These are phyloP conservation scores for Samia ricini DNA, from an alignment of 1,140 invertebrate genomes.

Conservation along the genomic window DNA sequence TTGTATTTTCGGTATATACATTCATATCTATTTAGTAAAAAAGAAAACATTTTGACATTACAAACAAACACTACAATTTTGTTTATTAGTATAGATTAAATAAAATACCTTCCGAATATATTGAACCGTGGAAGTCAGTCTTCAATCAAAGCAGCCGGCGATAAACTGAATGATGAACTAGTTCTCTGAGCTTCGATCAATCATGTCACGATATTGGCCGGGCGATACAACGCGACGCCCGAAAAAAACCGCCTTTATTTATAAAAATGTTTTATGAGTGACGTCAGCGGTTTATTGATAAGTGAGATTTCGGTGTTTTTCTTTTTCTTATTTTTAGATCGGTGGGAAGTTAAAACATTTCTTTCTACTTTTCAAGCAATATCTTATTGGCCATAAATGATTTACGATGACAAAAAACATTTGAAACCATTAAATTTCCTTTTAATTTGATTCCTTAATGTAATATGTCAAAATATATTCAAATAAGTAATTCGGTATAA, in stretches of 20 bases:
- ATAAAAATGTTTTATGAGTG: slow-evolving; percentile 1
- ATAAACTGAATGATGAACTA: slow-evolving; percentile 8
- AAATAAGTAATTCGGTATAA: no score
- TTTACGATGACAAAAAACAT: no score
- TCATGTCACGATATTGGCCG: slow-evolving; percentile 7
- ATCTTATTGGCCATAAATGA: background rate
- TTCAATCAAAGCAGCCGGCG: slow-evolving; percentile 2
- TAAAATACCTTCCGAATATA: background rate
- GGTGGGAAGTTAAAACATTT: background rate
- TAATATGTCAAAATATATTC: no score
- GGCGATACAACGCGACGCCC: slow-evolving; percentile 1
- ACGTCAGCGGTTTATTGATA: background rate
- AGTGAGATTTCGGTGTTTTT: background rate
- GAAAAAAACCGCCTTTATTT: background rate
- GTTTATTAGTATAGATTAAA: no score
- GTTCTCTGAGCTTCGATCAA: slow-evolving; percentile 5
- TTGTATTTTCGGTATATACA: no score
- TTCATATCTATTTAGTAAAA: no score
- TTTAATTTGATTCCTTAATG: no score
- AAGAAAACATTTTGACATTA: no score
- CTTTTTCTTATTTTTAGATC: background rate
- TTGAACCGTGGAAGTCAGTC: background rate
- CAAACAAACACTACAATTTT: no score
- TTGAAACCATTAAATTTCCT: no score
- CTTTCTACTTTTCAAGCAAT: background rate